phyloP scores from a whole-genome alignment of 2,888 invertebrate genomes.

The Thereva nobilitata region DNA sequence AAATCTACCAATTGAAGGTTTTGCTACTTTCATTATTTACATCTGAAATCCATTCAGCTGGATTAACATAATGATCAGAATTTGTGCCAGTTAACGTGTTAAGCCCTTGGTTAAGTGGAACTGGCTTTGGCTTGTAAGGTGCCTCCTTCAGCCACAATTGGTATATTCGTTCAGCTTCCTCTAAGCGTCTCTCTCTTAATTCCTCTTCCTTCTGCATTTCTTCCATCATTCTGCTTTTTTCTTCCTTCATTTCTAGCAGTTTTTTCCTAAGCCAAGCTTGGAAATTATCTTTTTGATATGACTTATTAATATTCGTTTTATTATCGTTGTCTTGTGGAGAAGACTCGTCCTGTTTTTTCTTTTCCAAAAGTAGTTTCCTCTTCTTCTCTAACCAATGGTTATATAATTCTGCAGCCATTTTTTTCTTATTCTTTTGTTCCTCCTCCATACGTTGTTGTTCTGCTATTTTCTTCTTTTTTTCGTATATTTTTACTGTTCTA shows the following conservation, averaged over 20 bases:
- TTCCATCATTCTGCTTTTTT: constrained; percentile 44
- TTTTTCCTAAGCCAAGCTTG: constrained; percentile 48
- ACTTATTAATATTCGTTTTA: constrained; percentile 30
- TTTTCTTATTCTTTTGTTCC: constrained; percentile 46
- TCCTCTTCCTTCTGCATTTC: constrained; percentile 43
- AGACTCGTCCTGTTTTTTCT: neutral
- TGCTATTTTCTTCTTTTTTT: constrained; percentile 39
- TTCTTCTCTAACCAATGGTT: constrained; percentile 48
- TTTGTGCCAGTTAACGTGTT: constrained; percentile 53
- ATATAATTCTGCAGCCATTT: constrained; percentile 48
- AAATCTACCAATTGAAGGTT: too few relatives aligned
- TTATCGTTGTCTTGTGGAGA: constrained; percentile 7
- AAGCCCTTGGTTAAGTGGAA: constrained; percentile 55
- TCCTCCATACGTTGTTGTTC: constrained; percentile 41
- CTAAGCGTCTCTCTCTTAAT: constrained; percentile 36
- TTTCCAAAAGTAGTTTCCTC: constrained; percentile 5
- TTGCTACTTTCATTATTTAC: too few relatives aligned
- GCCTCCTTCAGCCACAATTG: constrained; percentile 51
- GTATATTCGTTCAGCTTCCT: constrained; percentile 49
- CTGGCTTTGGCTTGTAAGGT: constrained; percentile 54
- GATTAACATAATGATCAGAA: constrained; percentile 53
- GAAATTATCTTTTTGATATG: constrained; percentile 39
- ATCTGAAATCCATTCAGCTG: constrained; percentile 36
- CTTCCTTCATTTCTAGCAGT: constrained; percentile 46
- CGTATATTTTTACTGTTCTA: constrained; percentile 42